Base-by-base conservation (phyloP, 2,888 invertebrate species). In the Watsonalla cultraria region DNA sequence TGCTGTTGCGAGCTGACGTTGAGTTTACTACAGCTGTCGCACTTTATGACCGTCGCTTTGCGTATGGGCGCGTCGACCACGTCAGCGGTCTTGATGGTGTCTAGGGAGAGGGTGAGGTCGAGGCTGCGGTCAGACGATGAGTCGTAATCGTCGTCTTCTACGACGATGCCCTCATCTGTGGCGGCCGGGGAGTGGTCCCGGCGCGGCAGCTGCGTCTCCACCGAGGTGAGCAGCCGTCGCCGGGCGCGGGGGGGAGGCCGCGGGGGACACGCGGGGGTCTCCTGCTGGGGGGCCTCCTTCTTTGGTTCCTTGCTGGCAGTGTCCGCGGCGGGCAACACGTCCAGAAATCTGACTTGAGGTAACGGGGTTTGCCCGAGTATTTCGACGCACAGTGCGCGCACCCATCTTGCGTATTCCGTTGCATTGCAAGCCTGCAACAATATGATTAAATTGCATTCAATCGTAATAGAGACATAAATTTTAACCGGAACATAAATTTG, bases 351-450 rank as follows among this genome's bases (percentile, higher is more conserved):
- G 56, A 95, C 92, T 61, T 94, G 93, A 51, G 94, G 94, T 61
- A 95, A 83, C 15, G 95, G 95, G 37, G 95, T 95, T 78, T 95
- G 95, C 4, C 94, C 92, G 62, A 95, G 93, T 61, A 95, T 92
- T 78, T 95, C 95, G 60, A 94, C 93, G 52, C 95, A 95, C 59
- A 95, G 92, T 54, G 94, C 93, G 70, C 94, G 93, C 70, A 94
- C 94, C 95, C 95, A 95, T 55, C 93, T 92, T 81, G 94, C 93
- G 81, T 94, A 95, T 68, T 93, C 92, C 68, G 92, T 91, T 78
- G 94, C 93, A 73, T 92, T 93, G 81, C 93, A 92, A 74, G 94
- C 93, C 95, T 95, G 91, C 53, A 92, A 93, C 82, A 82, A 87
- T 64, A 70, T 58, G 55, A 53, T 48, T 64, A 64, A 65, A 66